Conservation (phyloP, 2,888 invertebrate genomes). For the Digitonthophagus gazella region DNA sequence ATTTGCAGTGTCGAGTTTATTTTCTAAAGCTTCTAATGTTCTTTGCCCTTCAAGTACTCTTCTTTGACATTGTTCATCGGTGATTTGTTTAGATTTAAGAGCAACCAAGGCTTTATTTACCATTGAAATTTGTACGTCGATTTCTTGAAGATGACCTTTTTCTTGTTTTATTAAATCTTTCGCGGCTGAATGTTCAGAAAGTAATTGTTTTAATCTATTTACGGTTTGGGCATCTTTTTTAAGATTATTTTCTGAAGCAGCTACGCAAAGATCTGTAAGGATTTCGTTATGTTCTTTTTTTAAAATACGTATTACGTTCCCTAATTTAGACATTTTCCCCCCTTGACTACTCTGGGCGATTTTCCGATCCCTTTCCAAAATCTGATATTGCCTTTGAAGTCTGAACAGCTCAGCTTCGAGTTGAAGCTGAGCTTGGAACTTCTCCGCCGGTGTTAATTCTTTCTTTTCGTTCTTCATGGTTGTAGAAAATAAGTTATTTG, state of each 20-base stretch:
- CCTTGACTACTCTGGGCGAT: slow-evolving; percentile 70
- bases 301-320: slow-evolving; percentile 61
- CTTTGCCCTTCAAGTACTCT: slow-evolving; percentile 55
- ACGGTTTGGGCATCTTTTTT: slow-evolving; percentile 56
- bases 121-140: slow-evolving; percentile 55
- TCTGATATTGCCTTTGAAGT: slow-evolving; percentile 76
- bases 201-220: slow-evolving; percentile 55
- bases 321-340: slow-evolving; percentile 63
- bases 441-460: slow-evolving; percentile 56
- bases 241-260: slow-evolving; percentile 58
- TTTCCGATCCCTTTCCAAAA: slow-evolving; percentile 78
- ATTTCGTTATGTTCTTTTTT: slow-evolving; percentile 64
- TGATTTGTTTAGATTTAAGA: slow-evolving; percentile 47
- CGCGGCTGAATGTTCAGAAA: slow-evolving; percentile 58
- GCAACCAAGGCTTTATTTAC: slow-evolving; percentile 32
- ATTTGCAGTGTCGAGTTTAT: slow-evolving; percentile 72
- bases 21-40: slow-evolving; percentile 66
- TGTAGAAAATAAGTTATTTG: slow-evolving; percentile 2
- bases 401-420: slow-evolving; percentile 76
- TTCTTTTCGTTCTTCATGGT: slow-evolving; percentile 33
- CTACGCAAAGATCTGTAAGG: slow-evolving; percentile 60
- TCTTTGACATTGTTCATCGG: slow-evolving; percentile 53
- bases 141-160: slow-evolving; percentile 50
- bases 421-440: slow-evolving; percentile 72
- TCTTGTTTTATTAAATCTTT: slow-evolving; percentile 42